Conservation (phyloP, 2,888 invertebrate genomes). For the Zele albiditarsus region DNA sequence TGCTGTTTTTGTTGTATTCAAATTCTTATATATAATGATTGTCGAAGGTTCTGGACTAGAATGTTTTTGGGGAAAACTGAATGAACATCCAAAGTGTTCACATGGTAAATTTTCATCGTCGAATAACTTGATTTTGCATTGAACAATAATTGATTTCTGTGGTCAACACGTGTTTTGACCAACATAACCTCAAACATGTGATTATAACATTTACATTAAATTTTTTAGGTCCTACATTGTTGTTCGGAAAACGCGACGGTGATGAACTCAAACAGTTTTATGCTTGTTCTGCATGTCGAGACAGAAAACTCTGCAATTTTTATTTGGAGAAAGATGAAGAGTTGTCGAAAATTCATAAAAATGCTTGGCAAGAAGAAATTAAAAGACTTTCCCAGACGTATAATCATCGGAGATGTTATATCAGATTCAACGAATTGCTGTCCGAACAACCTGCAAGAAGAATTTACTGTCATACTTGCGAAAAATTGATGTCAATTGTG, state of each 20-base stretch:
- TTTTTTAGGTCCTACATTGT: constrained; percentile 77
- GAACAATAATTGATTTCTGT: background rate
- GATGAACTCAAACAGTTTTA: constrained; percentile 78
- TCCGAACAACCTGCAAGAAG: constrained; percentile 61
- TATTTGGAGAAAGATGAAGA: constrained; percentile 76
- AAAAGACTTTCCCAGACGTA: constrained; percentile 73
- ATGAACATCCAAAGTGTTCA: constrained; percentile 80
- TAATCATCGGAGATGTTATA: constrained; percentile 75
- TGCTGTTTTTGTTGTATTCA: too few relatives aligned
- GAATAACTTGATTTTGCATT: background rate
- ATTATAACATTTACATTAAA: constrained; percentile 1
- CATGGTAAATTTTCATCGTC: constrained; percentile 75
- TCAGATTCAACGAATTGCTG: constrained; percentile 74
- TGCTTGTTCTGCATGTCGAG: constrained; percentile 89
- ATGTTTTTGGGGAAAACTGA: constrained; percentile 73
- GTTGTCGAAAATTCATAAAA: constrained; percentile 65
- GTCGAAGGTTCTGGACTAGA: constrained; percentile 52
- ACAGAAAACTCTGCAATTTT: constrained; percentile 84
- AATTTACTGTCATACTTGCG: constrained; percentile 80
- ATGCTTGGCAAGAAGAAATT: constrained; percentile 75
- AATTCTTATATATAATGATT: constrained; percentile 36
- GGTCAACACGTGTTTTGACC: background rate
- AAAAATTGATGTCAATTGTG: constrained; percentile 73
- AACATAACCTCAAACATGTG: background rate
- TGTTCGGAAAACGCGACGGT: constrained; percentile 76